Evolutionary conservation across 2,113 vertebrate genomes (phyloP).

Genomic region (Perca schrenkii): DNA sequence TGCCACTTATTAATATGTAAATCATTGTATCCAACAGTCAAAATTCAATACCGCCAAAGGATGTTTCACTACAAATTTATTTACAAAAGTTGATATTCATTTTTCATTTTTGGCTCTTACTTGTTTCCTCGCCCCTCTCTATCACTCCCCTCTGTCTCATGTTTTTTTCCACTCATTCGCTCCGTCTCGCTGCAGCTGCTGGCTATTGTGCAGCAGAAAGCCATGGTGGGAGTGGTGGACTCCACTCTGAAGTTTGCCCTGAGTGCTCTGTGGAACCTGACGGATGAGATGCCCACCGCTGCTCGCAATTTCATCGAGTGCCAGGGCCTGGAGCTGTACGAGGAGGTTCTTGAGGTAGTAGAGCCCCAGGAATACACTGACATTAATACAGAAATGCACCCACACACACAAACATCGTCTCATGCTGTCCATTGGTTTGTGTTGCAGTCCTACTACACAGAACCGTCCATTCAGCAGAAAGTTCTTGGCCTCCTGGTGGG

Average conservation of each 20-base stretch:
- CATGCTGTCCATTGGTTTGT: not conserved
- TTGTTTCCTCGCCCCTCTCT: not conserved
- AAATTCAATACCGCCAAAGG: not conserved
- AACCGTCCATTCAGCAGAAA: slow-evolving; percentile 92
- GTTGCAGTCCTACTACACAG: slow-evolving; percentile 89
- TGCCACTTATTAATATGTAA: not conserved
- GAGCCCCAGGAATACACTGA: not conserved
- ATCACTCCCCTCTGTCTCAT: not conserved
- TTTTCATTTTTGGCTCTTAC: not conserved
- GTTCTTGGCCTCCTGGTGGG: slow-evolving; percentile 95
- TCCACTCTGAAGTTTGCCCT: slow-evolving; percentile 93
- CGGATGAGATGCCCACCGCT: slow-evolving; percentile 92
- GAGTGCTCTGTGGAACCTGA: slow-evolving; percentile 96
- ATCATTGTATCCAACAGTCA: not conserved
- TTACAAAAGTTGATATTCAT: not conserved
- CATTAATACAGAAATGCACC: not conserved
- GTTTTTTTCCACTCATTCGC: slow-evolving; percentile 9
- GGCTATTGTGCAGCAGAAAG: slow-evolving; percentile 94
- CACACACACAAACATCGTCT: not conserved
- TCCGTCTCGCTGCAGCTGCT: slow-evolving; percentile 88
- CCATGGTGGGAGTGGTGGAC: slow-evolving; percentile 91
- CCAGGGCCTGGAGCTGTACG: slow-evolving; percentile 94
- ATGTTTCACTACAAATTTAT: not conserved
- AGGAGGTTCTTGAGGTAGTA: slow-evolving; percentile 92
- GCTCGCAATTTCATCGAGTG: slow-evolving; percentile 94